phyloP scores from a whole-genome alignment of 2,888 invertebrate species.

The Apamea crenata region DNA sequence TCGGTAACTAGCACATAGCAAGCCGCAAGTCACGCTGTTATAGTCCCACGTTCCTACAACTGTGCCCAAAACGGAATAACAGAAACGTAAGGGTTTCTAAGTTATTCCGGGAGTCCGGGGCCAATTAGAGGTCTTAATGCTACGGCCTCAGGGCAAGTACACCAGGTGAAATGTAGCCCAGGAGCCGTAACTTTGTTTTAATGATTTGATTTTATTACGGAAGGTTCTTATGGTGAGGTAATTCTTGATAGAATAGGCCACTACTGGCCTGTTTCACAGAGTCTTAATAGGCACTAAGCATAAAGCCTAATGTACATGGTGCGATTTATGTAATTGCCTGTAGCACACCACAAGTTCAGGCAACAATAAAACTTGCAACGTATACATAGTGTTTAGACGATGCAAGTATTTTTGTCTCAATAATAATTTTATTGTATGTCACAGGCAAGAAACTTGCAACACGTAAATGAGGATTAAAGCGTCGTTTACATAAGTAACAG shows the following conservation, averaged over 20 bases:
- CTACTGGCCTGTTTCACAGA: neutral
- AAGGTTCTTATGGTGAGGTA: neutral
- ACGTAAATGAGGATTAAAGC: neutral
- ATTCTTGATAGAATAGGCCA: neutral
- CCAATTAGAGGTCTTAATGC: slow-evolving; percentile 54
- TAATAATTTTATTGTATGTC: neutral
- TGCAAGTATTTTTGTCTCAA: neutral
- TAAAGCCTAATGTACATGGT: neutral
- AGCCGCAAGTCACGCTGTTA: neutral
- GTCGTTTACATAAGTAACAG: neutral
- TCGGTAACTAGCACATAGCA: neutral
- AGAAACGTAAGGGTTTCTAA: slow-evolving; percentile 21
- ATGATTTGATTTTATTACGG: slow-evolving; percentile 26
- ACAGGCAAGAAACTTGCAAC: neutral
- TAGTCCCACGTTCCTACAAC: neutral
- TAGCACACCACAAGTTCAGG: too few species aligned
- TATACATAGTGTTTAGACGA: too few species aligned
- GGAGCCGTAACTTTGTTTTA: slow-evolving; percentile 16
- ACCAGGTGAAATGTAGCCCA: slow-evolving; percentile 30
- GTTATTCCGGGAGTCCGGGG: slow-evolving; percentile 7
- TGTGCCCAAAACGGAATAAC: slow-evolving; percentile 26
- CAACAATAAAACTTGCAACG: neutral
- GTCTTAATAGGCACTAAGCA: neutral
- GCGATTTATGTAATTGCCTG: neutral
- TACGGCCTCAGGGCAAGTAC: slow-evolving; percentile 16